Base-by-base conservation (phyloP, 2,888 invertebrate species). In the Polymixis flavicincta region DNA sequence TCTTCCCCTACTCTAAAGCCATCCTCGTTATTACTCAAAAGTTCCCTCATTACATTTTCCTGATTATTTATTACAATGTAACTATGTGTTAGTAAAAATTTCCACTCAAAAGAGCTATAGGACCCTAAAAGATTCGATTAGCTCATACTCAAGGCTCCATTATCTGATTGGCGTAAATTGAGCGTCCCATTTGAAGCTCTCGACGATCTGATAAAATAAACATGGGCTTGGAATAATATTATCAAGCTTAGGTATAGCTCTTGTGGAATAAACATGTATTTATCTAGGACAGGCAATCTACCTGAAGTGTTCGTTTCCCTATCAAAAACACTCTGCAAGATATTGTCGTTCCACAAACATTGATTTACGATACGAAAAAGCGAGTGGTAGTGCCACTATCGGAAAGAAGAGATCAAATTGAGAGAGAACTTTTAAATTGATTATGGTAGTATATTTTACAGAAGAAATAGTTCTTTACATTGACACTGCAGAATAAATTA, bases 131-230 rank as follows among this genome's bases (percentile, higher is more conserved):
- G 37, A 67, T 65, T 85, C 63, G 77, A 80, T 84, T 70, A 76
- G 52, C 66, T 69, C 25, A 48, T 52, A 48, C n/a, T 63, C 17
- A 80, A 72, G 69, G 50, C 45, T 32, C 59, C 78, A 75, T 82
- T 82, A 85, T 85, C 74, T 77, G 83, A 85, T 82, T 77, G 82
- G 74, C 74, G 71, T 50, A 66, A 73, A 76, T 73, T 68, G 79
- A 79, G 76, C 83, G 69, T 74, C 37, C 61, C 70, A 74, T 82
- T 70, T 57, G 54, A 78, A 72, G 71, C 55, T 50, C 59, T 77
- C 45, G 54, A 60, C 71, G 65, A 75, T 73, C 79, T 69, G 71
- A 85, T 82, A 73, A 85, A 85, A 79, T 82, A 82, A 84, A 85
- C 85, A 82, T 73, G 48, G 52, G 37, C 65, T 76, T 66, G 19